Evolutionary conservation across 2,113 vertebrate genomes (phyloP), one percentile per base, ranked within the genome.

Genomic region (Gorsachius goisagi): DNA sequence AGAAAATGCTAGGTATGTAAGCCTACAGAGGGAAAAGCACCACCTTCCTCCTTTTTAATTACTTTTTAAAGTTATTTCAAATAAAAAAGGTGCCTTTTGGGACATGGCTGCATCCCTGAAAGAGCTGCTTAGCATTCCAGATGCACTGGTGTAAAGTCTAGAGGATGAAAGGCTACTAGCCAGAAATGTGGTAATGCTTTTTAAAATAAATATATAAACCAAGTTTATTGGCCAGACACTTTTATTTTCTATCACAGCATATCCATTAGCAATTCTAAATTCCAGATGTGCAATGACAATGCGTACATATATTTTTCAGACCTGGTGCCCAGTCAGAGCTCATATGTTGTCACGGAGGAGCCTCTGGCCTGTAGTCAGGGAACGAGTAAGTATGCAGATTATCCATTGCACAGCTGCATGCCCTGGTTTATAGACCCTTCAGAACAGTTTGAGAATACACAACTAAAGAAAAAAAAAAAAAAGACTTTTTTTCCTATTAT

Each of bases 101-200:
- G 73, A 88, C 71, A 56, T 72, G 75, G 82, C 88, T 88, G 58
- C 71, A 94, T 81, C 91, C 35, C 84, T 93, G 73, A 86, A 94
- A 95, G 76, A 86, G 72, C 90, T 97, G 96, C 86, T 96, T 96
- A 91, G 66, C 93, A 91, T 97, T 97, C 96, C 96, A 96, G 47
- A 94, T 97, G 80, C 75, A 88, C 86, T 96, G 96, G 84, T 96
- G 94, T 96, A 95, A 97, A 96, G 91, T 95, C 96, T 94, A 90
- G 82, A 71, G 68, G 94, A 86, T 91, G 89, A 96, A 96, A 92
- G 92, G 86, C 93, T 86, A 87, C 53, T 93, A 95, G 96, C 97
- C 97, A 96, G 92, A 95, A 96, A 97, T 97, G 94, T 96, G 95
- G 96, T 97, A 96, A 96, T 97, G 85, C 92, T 97, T 96, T 97